A percentile compares a stretch with the other conserved stretches of the same genome.
phyloP scores from a whole-genome alignment of 2,113 vertebrate genomes.

The Columbina picui region DNA sequence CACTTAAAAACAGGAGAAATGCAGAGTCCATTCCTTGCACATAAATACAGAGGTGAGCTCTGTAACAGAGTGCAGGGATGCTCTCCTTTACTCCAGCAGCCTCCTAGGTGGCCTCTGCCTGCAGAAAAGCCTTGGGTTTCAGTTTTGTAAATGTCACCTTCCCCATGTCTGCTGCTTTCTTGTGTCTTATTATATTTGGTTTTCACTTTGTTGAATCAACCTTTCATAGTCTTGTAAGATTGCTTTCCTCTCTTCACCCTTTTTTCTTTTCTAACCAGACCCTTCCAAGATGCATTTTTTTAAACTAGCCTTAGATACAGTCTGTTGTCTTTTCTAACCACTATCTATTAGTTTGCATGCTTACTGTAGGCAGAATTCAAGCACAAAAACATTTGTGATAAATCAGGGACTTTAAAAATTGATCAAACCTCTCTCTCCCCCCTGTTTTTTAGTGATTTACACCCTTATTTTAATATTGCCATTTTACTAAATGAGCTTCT shows the following conservation, averaged over 20 bases:
- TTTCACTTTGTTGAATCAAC: background rate
- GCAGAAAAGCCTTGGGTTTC: background rate
- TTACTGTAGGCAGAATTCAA: background rate
- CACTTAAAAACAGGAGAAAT: background rate
- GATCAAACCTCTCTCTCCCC: background rate
- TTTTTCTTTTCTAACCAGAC: background rate
- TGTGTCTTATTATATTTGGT: background rate
- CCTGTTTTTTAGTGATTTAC: background rate
- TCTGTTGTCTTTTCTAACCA: background rate
- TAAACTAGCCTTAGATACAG: background rate
- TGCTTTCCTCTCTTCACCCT: accelerated
- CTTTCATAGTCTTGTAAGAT: background rate
- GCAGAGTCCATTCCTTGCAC: background rate
- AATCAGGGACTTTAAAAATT: background rate
- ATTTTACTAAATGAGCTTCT: background rate
- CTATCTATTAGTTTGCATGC: background rate
- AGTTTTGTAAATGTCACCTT: background rate
- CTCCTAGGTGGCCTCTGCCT: background rate
- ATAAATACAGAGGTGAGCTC: background rate
- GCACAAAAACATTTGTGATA: background rate
- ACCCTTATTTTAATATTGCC: background rate
- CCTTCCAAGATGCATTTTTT: background rate
- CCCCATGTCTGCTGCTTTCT: background rate
- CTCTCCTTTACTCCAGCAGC: background rate
- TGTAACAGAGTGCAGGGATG: background rate